Conservation (phyloP, 2,797 vertebrate genomes). For the Echeneis naucrates region DNA sequence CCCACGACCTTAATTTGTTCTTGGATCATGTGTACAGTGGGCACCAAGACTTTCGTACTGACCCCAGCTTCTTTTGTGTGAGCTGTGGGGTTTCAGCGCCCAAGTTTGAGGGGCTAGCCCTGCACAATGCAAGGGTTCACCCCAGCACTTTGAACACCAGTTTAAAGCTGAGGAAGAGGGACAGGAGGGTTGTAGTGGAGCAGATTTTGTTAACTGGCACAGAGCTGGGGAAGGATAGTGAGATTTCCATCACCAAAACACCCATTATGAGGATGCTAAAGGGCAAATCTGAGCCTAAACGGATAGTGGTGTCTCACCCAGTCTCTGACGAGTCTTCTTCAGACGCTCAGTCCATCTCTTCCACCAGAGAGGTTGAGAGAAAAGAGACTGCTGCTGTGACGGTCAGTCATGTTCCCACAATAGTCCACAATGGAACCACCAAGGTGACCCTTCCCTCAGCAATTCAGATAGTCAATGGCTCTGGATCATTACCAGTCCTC, state of each 20-base stretch:
- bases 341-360: slow-evolving; percentile 39
- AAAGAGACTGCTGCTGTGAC: slow-evolving; percentile 77
- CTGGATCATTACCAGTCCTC: slow-evolving; percentile 90
- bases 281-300: slow-evolving; percentile 92
- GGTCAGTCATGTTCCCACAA: slow-evolving; percentile 82
- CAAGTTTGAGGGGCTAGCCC: slow-evolving; percentile 92
- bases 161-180: slow-evolving; percentile 89
- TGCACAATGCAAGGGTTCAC: slow-evolving; percentile 92
- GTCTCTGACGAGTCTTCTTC: slow-evolving; percentile 80
- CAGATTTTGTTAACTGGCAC: slow-evolving; percentile 82
- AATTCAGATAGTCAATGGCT: slow-evolving; percentile 90
- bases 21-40: slow-evolving; percentile 93
- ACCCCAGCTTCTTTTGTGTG: slow-evolving; percentile 90
- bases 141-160: slow-evolving; percentile 81
- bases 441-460: slow-evolving; percentile 83
- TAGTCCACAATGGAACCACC: slow-evolving; percentile 83
- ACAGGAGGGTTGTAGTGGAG: slow-evolving; percentile 87
- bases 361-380: slow-evolving; percentile 73
- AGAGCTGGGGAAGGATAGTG: slow-evolving; percentile 84
- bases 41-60: slow-evolving; percentile 92
- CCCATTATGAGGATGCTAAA: slow-evolving; percentile 99
- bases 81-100: slow-evolving; percentile 89
- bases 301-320: slow-evolving; percentile 88
- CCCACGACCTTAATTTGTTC: slow-evolving; percentile 91
- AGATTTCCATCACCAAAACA: slow-evolving; percentile 96